Base-by-base conservation (phyloP, 2,888 invertebrate genomes). In the Mylabris sibirica region DNA sequence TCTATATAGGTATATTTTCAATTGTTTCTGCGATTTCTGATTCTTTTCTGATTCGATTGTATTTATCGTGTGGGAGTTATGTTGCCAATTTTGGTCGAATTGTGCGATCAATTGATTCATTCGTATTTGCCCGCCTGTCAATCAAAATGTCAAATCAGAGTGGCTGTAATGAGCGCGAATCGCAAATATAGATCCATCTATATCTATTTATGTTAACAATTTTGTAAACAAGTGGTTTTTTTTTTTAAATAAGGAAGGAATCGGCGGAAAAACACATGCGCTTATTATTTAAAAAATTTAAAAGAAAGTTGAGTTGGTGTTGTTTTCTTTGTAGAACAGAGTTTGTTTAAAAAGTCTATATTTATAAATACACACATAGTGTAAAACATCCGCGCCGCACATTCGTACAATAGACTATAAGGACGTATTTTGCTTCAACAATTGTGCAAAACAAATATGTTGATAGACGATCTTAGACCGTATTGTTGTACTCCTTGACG, bases 401-500 rank as follows among this genome's bases (percentile, higher is more conserved):
- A 8, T 9, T n/a, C n/a, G 3, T 17, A 49, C 20, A 49, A 49
- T 72, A 72, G 73, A 30, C 71, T 67, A 67, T 78, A 79, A 76
- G 79, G 79, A 75, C 73, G 72, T 75, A 65, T 75, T 76, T 78
- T 75, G 78, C 74, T 69, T 74, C 75, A 65, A 49, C 72, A 65
- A 60, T 68, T 53, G 49, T 64, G 66, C 63, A 44, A 70, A 62
- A 41, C 60, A n/a, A 49, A 60, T 64, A 68, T 60, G 59, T 20
- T 64, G 64, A 61, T 75, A 68, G 67, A 75, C 77, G 77, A 80
- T 73, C 76, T 63, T 76, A 59, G 74, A 63, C 77, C 73, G 64
- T 78, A 78, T 69, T 49, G 75, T 68, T 70, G 17, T 49, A 80
- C 81, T 80, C 84, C 82, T 79, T 82, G 81, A 81, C 80, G 80